Percentiles rank a stretch among this genome's conserved stretches.
These are phyloP conservation scores for Cyclophora punctaria DNA, from an alignment of 2,888 invertebrate genomes.

Conservation along the genomic window DNA sequence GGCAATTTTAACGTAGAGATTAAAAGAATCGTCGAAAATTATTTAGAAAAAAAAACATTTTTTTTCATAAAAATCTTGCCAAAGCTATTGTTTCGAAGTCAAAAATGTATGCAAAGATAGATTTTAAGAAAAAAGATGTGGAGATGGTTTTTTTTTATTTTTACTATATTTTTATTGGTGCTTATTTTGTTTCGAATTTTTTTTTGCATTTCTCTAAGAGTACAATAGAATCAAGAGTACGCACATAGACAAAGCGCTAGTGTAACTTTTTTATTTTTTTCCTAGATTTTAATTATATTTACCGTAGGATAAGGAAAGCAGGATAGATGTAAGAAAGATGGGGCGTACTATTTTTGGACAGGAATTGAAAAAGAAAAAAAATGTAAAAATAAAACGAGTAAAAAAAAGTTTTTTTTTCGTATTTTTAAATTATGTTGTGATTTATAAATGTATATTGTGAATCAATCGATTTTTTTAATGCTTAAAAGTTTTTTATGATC, in stretches of 20 bases:
- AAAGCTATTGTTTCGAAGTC: slow-evolving; percentile 29
- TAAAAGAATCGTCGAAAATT: neutral
- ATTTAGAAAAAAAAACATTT: slow-evolving; percentile 18
- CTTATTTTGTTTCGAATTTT: slow-evolving; percentile 26
- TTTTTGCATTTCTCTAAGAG: slow-evolving; percentile 30
- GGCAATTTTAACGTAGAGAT: slow-evolving; percentile 9
- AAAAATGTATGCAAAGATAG: slow-evolving; percentile 8
- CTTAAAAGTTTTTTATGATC: too few relatives aligned
- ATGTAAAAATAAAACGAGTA: too few relatives aligned
- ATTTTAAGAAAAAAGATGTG: slow-evolving; percentile 8
- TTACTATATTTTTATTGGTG: slow-evolving; percentile 23
- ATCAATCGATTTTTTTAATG: too few relatives aligned
- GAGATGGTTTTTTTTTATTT: slow-evolving; percentile 14
- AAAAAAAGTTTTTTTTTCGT: too few relatives aligned
- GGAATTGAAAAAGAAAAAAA: slow-evolving; percentile 3
- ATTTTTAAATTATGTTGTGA: too few relatives aligned
- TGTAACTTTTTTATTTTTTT: slow-evolving; percentile 22
- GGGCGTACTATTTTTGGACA: slow-evolving; percentile 38
- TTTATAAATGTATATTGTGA: too few relatives aligned
- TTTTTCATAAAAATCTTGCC: slow-evolving; percentile 42
- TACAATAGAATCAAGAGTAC: slow-evolving; percentile 22
- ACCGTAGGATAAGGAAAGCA: slow-evolving; percentile 40
- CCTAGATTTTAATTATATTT: slow-evolving; percentile 31
- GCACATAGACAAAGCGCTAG: slow-evolving; percentile 35
- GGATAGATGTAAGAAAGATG: slow-evolving; percentile 37